Evolutionary conservation across 2,113 vertebrate species (phyloP).

Genomic region (Lamprotornis superbus): DNA sequence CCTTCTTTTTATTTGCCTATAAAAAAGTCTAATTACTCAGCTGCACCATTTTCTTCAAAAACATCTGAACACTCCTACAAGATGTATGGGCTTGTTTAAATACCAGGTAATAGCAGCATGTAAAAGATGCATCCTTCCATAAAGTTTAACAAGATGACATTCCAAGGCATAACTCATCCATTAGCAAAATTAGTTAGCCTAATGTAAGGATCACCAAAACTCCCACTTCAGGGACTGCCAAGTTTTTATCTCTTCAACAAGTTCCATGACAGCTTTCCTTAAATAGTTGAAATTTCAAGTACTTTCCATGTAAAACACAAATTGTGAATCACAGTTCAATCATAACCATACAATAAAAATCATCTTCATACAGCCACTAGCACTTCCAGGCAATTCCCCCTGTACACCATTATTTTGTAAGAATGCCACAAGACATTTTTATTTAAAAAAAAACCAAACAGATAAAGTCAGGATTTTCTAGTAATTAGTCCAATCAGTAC

Average conservation of each 20-base stretch:
- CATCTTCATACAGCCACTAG: not conserved
- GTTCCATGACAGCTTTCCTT: not conserved
- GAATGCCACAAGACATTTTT: not conserved
- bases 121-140: not conserved
- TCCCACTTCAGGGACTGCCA: not conserved
- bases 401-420: not conserved
- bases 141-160: not conserved
- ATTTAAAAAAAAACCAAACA: not conserved
- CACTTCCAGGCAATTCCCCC: not conserved
- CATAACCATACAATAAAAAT: not conserved
- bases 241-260: not conserved
- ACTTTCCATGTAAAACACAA: not conserved
- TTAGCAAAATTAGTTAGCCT: not conserved
- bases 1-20: not conserved
- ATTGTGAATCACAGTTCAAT: not conserved
- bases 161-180: not conserved
- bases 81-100: not conserved
- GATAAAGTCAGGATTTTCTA: not conserved
- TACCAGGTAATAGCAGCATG: not conserved
- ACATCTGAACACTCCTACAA: not conserved
- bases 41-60: not conserved
- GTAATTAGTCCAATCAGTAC: not conserved
- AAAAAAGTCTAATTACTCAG: not conserved
- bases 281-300: not conserved
- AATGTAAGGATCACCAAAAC: not conserved